These are phyloP conservation scores for Monochamus alternatus DNA, from an alignment of 2,888 invertebrate species.

Conservation along the genomic window DNA sequence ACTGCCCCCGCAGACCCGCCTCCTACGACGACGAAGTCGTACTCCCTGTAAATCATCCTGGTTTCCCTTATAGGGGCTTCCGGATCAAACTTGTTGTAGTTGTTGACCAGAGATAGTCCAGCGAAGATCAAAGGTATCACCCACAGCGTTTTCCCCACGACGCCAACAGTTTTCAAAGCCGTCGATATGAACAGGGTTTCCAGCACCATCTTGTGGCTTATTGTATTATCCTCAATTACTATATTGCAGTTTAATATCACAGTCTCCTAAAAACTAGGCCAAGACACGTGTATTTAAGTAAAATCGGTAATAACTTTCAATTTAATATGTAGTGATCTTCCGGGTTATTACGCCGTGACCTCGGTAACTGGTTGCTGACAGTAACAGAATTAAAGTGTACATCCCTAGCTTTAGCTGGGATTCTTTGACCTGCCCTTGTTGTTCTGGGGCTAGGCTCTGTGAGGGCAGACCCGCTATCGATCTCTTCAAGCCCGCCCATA, in stretches of 20 bases:
- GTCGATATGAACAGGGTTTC: slow-evolving; percentile 85
- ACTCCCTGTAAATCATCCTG: slow-evolving; percentile 77
- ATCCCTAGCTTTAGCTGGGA: too few relatives aligned
- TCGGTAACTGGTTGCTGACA: too few relatives aligned
- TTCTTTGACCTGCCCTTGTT: too few relatives aligned
- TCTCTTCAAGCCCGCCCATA: too few relatives aligned
- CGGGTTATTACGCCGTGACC: too few relatives aligned
- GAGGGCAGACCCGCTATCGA: too few relatives aligned
- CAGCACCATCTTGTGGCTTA: slow-evolving; percentile 76
- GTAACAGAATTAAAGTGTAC: too few relatives aligned
- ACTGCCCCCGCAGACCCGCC: slow-evolving; percentile 94
- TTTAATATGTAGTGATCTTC: too few relatives aligned
- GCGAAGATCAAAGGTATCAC: slow-evolving; percentile 87
- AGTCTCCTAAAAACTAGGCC: slow-evolving; percentile 43
- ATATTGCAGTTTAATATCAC: slow-evolving; percentile 45
- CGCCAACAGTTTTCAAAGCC: slow-evolving; percentile 84
- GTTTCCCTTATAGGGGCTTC: slow-evolving; percentile 84
- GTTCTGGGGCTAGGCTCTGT: too few relatives aligned
- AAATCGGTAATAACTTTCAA: too few relatives aligned
- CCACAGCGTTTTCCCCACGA: slow-evolving; percentile 87
- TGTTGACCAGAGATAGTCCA: slow-evolving; percentile 84
- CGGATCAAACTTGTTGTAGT: slow-evolving; percentile 85
- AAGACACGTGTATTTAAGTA: slow-evolving; percentile 1
- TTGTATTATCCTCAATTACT: slow-evolving; percentile 6
- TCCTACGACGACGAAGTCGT: slow-evolving; percentile 89